Base-by-base conservation (phyloP, 2,113 vertebrate species). In the Vireo altiloquus region DNA sequence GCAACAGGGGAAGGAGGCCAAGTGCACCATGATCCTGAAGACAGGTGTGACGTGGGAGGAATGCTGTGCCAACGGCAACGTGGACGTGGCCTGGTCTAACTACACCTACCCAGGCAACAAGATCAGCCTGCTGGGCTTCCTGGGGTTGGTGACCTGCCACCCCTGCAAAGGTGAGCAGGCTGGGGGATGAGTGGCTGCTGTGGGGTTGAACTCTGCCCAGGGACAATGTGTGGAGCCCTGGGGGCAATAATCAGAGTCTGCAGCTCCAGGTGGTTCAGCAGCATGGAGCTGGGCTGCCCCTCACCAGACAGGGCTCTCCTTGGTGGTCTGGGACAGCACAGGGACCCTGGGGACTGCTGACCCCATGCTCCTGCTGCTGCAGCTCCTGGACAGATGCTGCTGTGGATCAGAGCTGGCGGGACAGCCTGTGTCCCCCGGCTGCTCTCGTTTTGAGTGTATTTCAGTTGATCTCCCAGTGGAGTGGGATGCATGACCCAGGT, bases 11-110 rank as follows among this genome's bases (percentile, higher is more conserved):
- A 98, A 96, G 35, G 98, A 99, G 82, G 98, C 98, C 60, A 98
- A 98, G 83, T 99, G 99, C 81, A 98, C 98, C 95, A 98, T 99
- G 98, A 98, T 99, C 96, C 97, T 99, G 95, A 98, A 98, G 98
- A 98, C 98, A 0, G 98, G 98, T 2, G 98, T 99, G 95, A 99
- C 98, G 79, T 98, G 96, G 95, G 99, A 99, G 60, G 99, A 99
- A 92, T 99, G 99, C 91, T 99, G 99, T 14, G 97, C 98, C 16
- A 98, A 98, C 1, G 98, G 98, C 59, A 98, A 98, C 25, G 97
- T 99, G 44, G 98, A 99, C 35, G 98, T 98, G 1, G 99, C 99
- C 15, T 99, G 99, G 99, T 99, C 99, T 90, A 99, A 99, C 95
- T 97, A 98, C 95, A 99, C 98, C 71, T 98, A 99, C 82, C 98